Evolutionary conservation across 2,113 vertebrate species (phyloP).

Genomic region (Opisthocomus hoazin): DNA sequence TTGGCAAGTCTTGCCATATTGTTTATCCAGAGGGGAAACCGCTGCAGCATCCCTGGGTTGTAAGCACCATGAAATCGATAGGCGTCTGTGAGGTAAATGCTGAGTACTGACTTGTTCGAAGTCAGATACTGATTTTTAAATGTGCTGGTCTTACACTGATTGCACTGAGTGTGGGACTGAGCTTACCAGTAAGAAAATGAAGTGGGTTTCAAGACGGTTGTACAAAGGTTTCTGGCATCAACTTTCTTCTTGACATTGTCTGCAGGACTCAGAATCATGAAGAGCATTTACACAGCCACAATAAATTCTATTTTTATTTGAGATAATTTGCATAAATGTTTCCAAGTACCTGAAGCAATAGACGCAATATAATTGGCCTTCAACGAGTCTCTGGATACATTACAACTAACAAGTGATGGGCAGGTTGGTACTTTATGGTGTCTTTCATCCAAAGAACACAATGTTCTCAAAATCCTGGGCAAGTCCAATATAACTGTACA

Average conservation of each 20-base stretch:
- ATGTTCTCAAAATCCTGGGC: background rate
- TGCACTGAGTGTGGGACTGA: background rate
- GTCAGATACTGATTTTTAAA: background rate
- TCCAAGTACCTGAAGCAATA: slow-evolving; percentile 20
- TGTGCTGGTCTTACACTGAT: background rate
- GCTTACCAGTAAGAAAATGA: background rate
- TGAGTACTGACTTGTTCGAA: background rate
- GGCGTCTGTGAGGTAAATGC: background rate
- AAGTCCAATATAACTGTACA: background rate
- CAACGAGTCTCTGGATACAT: background rate
- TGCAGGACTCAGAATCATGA: background rate
- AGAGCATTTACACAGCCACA: background rate
- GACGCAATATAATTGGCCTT: background rate
- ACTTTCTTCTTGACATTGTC: background rate
- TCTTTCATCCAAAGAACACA: slow-evolving; percentile 1
- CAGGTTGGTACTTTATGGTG: background rate
- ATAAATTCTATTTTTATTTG: slow-evolving; percentile 15
- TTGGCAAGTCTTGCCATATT: background rate
- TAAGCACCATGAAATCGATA: background rate
- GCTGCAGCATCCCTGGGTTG: background rate
- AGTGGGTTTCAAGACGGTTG: background rate
- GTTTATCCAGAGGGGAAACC: background rate
- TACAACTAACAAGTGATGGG: background rate
- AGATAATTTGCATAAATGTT: background rate
- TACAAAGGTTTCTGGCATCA: background rate